A percentile compares a stretch with the other conserved stretches of the same genome.
phyloP scores from a whole-genome alignment of 2,113 vertebrate genomes.

The Spilogale gracilis region DNA sequence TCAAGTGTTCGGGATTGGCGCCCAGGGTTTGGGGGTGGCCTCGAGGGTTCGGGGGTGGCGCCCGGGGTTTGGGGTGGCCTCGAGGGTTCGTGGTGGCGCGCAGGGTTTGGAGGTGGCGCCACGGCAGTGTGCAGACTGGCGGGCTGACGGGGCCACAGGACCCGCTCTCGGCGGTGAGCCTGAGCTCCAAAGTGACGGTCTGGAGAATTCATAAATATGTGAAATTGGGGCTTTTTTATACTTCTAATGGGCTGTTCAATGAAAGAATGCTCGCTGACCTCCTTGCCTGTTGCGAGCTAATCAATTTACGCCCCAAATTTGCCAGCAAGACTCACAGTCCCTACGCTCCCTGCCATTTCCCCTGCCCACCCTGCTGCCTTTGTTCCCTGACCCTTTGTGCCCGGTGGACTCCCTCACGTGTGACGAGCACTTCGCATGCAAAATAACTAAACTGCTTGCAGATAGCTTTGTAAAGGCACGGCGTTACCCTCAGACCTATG shows the following conservation, averaged over 20 bases:
- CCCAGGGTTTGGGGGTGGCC: too few species aligned
- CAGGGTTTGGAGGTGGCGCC: not conserved
- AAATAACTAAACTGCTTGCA: not conserved
- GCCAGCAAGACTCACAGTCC: not conserved
- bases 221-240: not conserved
- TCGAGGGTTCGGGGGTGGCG: too few species aligned
- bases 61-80: too few species aligned
- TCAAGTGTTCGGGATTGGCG: too few species aligned
- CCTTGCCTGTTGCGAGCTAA: not conserved
- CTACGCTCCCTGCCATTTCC: not conserved
- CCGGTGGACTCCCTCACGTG: not conserved
- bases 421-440: not conserved
- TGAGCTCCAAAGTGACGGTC: not conserved
- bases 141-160: rapidly evolving
- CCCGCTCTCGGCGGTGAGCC: rapidly evolving
- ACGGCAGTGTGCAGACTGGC: not conserved
- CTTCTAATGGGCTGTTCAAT: not conserved
- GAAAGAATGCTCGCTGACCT: not conserved
- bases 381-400: not conserved
- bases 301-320: not conserved
- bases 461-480: not conserved
- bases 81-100: too few species aligned
- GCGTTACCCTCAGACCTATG: not conserved
- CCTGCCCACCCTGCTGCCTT: not conserved
- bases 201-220: not conserved